Evolutionary conservation across 2,888 invertebrate species (phyloP).

Genomic region (Yponomeuta sedellus): DNA sequence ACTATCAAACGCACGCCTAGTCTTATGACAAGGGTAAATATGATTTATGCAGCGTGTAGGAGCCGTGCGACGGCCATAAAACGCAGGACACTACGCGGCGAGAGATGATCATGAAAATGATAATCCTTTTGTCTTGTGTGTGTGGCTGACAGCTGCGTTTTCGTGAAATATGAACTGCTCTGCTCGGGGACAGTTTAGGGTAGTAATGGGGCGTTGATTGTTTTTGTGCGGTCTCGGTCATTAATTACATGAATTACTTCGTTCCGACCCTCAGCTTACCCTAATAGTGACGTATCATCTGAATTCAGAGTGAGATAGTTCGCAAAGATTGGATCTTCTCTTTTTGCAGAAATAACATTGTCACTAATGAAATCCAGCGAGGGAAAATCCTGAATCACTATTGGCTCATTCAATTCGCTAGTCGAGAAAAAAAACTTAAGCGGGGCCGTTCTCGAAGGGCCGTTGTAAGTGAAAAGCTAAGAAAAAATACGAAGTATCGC

Average conservation of each 20-base stretch:
- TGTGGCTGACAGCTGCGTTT: background rate
- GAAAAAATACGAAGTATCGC: conserved; percentile 7
- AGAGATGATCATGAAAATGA: conserved; percentile 14
- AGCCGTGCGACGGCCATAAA: conserved; percentile 35
- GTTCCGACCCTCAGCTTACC: background rate
- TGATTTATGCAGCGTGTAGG: conserved; percentile 31
- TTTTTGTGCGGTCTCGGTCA: background rate
- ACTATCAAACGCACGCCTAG: conserved; percentile 40
- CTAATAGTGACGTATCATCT: background rate
- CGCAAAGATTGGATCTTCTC: background rate
- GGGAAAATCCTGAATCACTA: background rate
- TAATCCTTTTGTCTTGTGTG: conserved; percentile 13
- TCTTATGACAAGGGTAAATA: conserved; percentile 21
- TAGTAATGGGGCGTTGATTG: background rate
- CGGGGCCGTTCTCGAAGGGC: background rate
- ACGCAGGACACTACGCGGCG: conserved; percentile 34
- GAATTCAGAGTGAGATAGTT: background rate
- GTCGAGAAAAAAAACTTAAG: conserved; percentile 1
- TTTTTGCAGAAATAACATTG: background rate
- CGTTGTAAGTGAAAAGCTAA: background rate
- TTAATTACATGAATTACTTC: background rate
- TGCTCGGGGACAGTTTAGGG: background rate
- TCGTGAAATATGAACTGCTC: conserved; percentile 5
- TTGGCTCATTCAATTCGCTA: background rate
- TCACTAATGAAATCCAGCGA: background rate